Base-by-base conservation (phyloP, 2,888 invertebrate species). In the Oxyteleia sp. region DNA sequence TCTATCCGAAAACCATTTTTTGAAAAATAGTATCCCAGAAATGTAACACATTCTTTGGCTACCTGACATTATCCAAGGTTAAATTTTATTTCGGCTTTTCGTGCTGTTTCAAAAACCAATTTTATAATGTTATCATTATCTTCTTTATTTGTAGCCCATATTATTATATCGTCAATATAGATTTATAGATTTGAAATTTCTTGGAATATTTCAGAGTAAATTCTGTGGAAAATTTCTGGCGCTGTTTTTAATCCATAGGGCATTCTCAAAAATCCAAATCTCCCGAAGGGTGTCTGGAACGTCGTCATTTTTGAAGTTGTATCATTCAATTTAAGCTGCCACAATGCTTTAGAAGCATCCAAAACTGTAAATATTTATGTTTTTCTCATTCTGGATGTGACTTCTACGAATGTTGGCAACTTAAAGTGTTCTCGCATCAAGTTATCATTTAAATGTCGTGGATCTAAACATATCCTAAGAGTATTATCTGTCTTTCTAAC, bases 281-380 rank as follows among this genome's bases (percentile, higher is more conserved):
- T 45, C 3, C 90, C 90, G 55, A 90, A 87, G 0, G 87, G 88
- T 0, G 89, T 90, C 47, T 85, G 85, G 35, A 91, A 90, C 1
- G 88, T 89, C 3, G 88, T 87, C 8, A 87, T 59, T 16, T 87
- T 75, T 2, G 88, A 84, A 29, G 87, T 88, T 59, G 81, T 64
- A 18, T 88, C 87, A 5, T 76, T 82, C 0, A 92, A 61, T 55
- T 76, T 53, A 2, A 90, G 69, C 59, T 87, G 85, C 71, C 74
- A 88, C 79, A 90, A 90, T 11, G 87, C 71, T 20, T 72, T n/a
- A 7, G 38, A 38, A 1, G 69, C 63, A 15, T 69, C 69, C 11
- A 63, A 35, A 29, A 11, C 38, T 10, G 15, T 32, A 49, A 79
- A 71, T 5, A 64, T 57, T 29, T 61, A 59, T 32, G 41, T 63